Percentiles rank a stretch among this genome's conserved stretches.
Evolutionary conservation across 2,888 invertebrate species (phyloP).

Genomic region (Troides oblongomaculatus): DNA sequence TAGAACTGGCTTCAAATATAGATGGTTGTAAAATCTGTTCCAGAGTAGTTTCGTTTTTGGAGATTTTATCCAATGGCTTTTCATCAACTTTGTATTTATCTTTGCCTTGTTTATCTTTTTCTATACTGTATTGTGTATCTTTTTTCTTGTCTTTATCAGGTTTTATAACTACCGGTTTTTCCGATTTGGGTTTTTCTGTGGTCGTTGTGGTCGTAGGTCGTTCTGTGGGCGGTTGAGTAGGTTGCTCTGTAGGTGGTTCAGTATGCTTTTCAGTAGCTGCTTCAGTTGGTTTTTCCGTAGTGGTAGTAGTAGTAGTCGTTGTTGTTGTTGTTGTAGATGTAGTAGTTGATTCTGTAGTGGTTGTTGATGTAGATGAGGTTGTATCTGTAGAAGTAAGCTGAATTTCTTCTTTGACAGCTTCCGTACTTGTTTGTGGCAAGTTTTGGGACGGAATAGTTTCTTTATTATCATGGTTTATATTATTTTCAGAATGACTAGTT

Average conservation of each 20-base stretch:
- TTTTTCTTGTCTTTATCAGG: slow-evolving; percentile 65
- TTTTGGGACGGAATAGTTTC: slow-evolving; percentile 40
- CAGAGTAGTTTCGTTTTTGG: slow-evolving; percentile 48
- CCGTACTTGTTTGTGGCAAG: slow-evolving; percentile 47
- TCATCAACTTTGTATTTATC: slow-evolving; percentile 46
- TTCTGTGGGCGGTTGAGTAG: slow-evolving; percentile 41
- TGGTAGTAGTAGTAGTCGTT: slow-evolving; percentile 39
- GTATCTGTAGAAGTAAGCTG: slow-evolving; percentile 46
- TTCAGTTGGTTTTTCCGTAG: slow-evolving; percentile 43
- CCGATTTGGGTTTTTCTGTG: slow-evolving; percentile 43
- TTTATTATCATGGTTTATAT: slow-evolving; percentile 51
- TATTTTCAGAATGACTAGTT: slow-evolving; percentile 61
- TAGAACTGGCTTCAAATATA: slow-evolving; percentile 41
- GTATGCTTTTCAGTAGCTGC: slow-evolving; percentile 40
- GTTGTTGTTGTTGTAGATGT: slow-evolving; percentile 42
- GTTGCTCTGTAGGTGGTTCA: slow-evolving; percentile 37
- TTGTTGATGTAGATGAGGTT: slow-evolving; percentile 41
- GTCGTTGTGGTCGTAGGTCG: slow-evolving; percentile 41
- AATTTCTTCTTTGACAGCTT: slow-evolving; percentile 48
- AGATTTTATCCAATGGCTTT: slow-evolving; percentile 43
- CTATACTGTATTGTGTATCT: slow-evolving; percentile 45
- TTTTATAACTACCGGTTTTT: slow-evolving; percentile 44
- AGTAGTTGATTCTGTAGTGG: slow-evolving; percentile 46
- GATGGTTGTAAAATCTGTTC: slow-evolving; percentile 62
- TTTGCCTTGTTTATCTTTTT: slow-evolving; percentile 60